Evolutionary conservation across 1,140 invertebrate genomes (phyloP), one percentile per base, ranked within the genome.

Genomic region (Microplitis mediator): DNA sequence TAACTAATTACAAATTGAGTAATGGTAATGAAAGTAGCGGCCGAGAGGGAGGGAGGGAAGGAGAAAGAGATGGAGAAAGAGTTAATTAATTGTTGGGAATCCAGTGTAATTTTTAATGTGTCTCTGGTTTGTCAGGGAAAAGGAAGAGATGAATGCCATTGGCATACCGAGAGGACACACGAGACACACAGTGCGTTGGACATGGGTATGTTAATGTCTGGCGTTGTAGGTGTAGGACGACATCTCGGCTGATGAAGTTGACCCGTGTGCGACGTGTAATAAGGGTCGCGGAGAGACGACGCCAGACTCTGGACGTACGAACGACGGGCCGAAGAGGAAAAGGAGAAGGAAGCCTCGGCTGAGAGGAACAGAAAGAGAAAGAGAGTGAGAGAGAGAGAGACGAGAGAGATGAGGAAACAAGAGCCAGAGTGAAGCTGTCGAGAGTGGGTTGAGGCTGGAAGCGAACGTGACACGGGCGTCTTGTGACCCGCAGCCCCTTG

Each of bases 381-480:
- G 76, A 77, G 71, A 74, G 76, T 50, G 69, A 70, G 34, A 68
- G 73, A 76, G 65, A 74, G 66, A 73, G 71, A 68, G 77, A 65
- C n/a, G 76, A 73, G 76, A 69, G 60, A 63, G 31, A 50, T 16
- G 69, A 58, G 61, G 62, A 75, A 74, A 78, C 73, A 65, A 68
- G 77, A 73, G 73, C 74, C 73, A 72, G 39, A 60, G 65, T 70
- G 75, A 69, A 50, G 69, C 34, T 62, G 68, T 56, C 32, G 69
- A 69, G 77, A 75, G 77, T 73, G 74, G 79, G 78, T 77, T 76
- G 81, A 79, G 82, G 81, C 81, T 83, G 82, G 85, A 87, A 84
- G 85, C 84, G 85, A 71, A 79, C 84, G 80, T 84, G 85, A 85
- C 84, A 85, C 84, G 84, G 84, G 81, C 84, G 80, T 80, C 79